These are phyloP conservation scores for Dicerorhinus sumatrensis DNA, from an alignment of 2,113 vertebrate genomes.

Conservation along the genomic window DNA sequence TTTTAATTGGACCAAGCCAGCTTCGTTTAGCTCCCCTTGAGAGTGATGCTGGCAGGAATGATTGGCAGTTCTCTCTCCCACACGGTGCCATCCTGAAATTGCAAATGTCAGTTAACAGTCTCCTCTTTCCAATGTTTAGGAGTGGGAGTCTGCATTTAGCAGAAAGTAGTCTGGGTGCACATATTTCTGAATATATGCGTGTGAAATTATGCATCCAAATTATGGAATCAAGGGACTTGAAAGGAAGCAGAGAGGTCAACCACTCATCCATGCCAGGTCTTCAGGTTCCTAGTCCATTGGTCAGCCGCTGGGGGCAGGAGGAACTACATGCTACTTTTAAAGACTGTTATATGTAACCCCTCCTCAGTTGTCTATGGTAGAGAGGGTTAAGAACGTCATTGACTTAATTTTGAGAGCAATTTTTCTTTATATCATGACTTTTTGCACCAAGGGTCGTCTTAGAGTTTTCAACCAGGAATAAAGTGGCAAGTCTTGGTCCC, in stretches of 20 bases:
- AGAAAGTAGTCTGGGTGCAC: conserved; percentile 73
- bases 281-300: neutral
- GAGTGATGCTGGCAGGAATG: conserved; percentile 76
- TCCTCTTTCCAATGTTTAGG: conserved; percentile 69
- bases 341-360: neutral
- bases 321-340: neutral
- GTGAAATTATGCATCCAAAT: conserved; percentile 69
- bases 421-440: neutral
- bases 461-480: neutral
- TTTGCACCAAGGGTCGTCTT: neutral
- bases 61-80: conserved; percentile 80
- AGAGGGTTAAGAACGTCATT: neutral
- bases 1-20: conserved; percentile 79
- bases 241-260: conserved; percentile 64
- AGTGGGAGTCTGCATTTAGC: conserved; percentile 79
- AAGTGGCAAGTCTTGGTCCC: neutral
- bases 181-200: conserved; percentile 80
- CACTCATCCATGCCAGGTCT: neutral
- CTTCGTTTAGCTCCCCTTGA: conserved; percentile 78
- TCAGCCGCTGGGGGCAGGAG: neutral
- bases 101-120: conserved; percentile 81
- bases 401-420: neutral
- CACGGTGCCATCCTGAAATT: conserved; percentile 74
- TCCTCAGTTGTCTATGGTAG: neutral
- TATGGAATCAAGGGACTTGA: conserved; percentile 40